Conservation (phyloP, 2,797 vertebrate genomes). For the Cirrhinus mrigala region DNA sequence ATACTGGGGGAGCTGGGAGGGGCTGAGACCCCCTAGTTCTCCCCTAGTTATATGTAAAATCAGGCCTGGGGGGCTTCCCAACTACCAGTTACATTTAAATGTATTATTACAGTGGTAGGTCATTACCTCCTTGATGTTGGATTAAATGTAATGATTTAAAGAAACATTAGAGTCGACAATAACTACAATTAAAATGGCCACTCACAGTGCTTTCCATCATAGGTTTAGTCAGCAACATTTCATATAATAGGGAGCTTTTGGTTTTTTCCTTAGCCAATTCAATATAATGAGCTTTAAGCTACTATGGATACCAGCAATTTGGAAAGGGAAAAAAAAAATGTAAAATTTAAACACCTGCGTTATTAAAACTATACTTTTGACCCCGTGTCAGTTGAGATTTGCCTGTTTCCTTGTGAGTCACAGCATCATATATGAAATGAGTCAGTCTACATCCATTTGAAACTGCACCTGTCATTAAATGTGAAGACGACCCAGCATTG, state of each 20-base stretch:
- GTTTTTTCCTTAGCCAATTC: background rate
- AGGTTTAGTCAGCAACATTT: background rate
- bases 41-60: conserved; percentile 11
- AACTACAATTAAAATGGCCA: conserved; percentile 28
- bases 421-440: background rate
- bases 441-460: background rate
- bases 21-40: conserved; percentile 7
- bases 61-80: conserved; percentile 13
- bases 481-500: background rate
- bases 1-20: background rate
- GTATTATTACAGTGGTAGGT: conserved; percentile 11
- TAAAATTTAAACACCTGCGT: background rate
- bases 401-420: background rate
- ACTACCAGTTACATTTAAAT: conserved; percentile 22
- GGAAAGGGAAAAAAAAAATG: background rate
- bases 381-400: too few relatives aligned
- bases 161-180: conserved; percentile 19
- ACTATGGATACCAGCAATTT: background rate
- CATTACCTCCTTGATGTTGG: background rate
- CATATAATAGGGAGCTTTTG: background rate
- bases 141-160: conserved; percentile 32
- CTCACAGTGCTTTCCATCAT: conserved; percentile 4
- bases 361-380: background rate
- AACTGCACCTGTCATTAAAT: background rate
- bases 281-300: background rate